Conservation (phyloP, 1,140 invertebrate species). For the Drosophila obscura region DNA sequence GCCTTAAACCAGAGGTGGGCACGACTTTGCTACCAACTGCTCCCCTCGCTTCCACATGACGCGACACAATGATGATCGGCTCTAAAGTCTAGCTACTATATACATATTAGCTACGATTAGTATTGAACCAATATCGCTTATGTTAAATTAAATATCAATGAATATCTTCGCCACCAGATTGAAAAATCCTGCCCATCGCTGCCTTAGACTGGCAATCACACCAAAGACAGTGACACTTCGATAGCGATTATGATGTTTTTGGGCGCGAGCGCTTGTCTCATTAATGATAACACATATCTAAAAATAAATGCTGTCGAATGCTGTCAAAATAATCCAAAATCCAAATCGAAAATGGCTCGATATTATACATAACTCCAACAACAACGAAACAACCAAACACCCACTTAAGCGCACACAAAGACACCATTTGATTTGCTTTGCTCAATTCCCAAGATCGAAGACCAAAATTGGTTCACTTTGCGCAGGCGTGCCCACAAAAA, state of each 20-base stretch:
- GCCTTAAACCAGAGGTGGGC: too few relatives aligned
- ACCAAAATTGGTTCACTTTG: conserved; percentile 50
- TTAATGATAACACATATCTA: conserved; percentile 49
- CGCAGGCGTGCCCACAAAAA: conserved; percentile 43
- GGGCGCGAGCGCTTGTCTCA: conserved; percentile 10
- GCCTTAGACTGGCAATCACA: not conserved
- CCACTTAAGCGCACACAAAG: conserved; percentile 20
- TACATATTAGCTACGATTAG: too few relatives aligned
- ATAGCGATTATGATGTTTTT: conserved; percentile 31
- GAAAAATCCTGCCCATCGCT: too few relatives aligned
- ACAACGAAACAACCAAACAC: conserved; percentile 8
- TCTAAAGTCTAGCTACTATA: too few relatives aligned
- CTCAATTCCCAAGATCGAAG: conserved; percentile 14
- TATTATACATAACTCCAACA: conserved; percentile 18
- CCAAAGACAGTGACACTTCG: not conserved
- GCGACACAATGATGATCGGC: too few relatives aligned
- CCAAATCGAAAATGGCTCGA: conserved; percentile 38
- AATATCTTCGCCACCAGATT: too few relatives aligned
- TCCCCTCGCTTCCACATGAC: too few relatives aligned
- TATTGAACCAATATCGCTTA: too few relatives aligned
- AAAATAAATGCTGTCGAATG: conserved; percentile 60
- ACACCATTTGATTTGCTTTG: conserved; percentile 5
- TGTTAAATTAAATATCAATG: too few relatives aligned
- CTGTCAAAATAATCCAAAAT: conserved; percentile 49
- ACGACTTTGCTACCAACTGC: too few relatives aligned